Percentiles rank a stretch among this genome's conserved stretches.
These are phyloP conservation scores for Yponomeuta malinellus DNA, from an alignment of 2,888 invertebrate genomes.

Conservation along the genomic window DNA sequence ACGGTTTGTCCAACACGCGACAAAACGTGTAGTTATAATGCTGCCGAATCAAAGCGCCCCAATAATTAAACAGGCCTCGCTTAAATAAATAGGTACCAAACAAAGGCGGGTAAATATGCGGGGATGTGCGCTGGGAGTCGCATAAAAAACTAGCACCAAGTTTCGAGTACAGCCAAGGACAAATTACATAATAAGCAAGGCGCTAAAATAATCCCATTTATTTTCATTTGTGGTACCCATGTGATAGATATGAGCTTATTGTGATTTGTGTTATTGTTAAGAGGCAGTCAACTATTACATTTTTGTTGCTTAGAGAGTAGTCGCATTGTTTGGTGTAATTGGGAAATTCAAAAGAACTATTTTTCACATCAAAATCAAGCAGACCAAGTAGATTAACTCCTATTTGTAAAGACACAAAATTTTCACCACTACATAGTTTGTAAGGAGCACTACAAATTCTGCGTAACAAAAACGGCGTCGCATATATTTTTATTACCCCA, in stretches of 20 bases:
- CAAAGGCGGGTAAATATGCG: constrained; percentile 47
- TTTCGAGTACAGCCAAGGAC: constrained; percentile 35
- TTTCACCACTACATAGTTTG: not conserved
- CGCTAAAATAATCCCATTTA: not conserved
- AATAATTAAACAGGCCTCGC: constrained; percentile 57
- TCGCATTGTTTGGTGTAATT: too few relatives aligned
- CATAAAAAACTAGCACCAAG: constrained; percentile 10
- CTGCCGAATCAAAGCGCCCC: constrained; percentile 59
- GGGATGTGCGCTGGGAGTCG: constrained; percentile 37
- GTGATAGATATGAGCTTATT: too few relatives aligned
- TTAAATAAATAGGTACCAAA: constrained; percentile 55
- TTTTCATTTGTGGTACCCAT: too few relatives aligned
- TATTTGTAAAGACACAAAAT: not conserved
- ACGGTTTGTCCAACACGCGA: constrained; percentile 23
- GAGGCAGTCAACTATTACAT: too few relatives aligned
- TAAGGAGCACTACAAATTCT: not conserved
- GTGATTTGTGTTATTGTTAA: too few relatives aligned
- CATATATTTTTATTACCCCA: constrained; percentile 48
- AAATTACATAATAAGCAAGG: constrained; percentile 17
- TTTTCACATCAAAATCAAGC: too few relatives aligned
- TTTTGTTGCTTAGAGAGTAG: too few relatives aligned
- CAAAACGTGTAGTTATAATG: constrained; percentile 51
- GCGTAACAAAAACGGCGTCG: constrained; percentile 8
- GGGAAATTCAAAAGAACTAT: too few relatives aligned
- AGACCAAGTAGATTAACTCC: too few relatives aligned